A percentile compares a stretch with the other conserved stretches of the same genome.
Conservation (phyloP, 30 jellyfish, hydroid and myxozoan genomes). For the Aurelia sp. region DNA sequence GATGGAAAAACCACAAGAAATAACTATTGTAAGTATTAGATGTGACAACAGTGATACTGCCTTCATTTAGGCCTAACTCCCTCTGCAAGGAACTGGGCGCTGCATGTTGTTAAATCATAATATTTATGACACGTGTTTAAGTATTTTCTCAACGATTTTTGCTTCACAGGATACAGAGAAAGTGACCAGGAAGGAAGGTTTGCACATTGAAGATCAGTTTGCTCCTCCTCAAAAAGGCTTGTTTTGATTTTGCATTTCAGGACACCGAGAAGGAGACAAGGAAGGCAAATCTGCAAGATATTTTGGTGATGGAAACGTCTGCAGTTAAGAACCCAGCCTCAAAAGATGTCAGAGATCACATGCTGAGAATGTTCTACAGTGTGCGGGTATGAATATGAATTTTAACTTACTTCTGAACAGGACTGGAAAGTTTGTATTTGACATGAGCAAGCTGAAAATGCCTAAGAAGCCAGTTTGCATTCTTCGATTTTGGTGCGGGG, state of each 20-base stretch:
- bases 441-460: background rate
- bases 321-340: conserved; percentile 45
- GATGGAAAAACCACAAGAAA: conserved; percentile 66
- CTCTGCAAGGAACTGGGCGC: background rate
- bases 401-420: no score
- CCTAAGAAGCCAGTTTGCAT: no score
- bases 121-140: no score
- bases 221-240: background rate
- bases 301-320: conserved; percentile 30
- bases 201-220: background rate
- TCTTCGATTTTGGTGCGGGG: no score
- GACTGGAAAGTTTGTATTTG: no score
- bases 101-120: no score
- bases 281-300: conserved; percentile 2
- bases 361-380: conserved; percentile 52
- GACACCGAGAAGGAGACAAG: conserved; percentile 9
- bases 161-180: no score
- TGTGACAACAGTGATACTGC: background rate
- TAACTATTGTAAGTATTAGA: conserved; percentile 13
- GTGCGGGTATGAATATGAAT: conserved; percentile 42
- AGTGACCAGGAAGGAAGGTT: no score
- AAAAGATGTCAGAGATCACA: conserved; percentile 61
- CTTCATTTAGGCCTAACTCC: background rate
- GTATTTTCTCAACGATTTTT: no score
- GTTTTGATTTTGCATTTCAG: background rate